These are phyloP conservation scores for Trissoscelio sp. DNA, from an alignment of 2,888 invertebrate species.

Conservation along the genomic window DNA sequence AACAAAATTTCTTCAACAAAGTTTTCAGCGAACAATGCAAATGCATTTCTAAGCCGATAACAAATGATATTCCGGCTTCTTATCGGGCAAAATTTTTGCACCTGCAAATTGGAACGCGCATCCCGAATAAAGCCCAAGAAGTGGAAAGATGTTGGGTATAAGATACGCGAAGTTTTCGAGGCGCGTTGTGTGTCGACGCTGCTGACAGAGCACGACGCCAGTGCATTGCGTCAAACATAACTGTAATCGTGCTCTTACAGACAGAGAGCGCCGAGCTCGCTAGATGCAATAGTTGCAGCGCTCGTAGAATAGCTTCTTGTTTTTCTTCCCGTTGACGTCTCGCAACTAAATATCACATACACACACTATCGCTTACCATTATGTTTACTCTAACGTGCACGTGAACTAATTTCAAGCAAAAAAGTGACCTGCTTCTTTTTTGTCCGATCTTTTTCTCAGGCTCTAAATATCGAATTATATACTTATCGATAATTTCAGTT, in stretches of 20 bases:
- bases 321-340: slow-evolving; percentile 52
- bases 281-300: slow-evolving; percentile 52
- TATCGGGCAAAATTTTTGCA: slow-evolving; percentile 43
- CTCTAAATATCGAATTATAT: neutral
- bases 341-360: slow-evolving; percentile 41
- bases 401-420: slow-evolving; percentile 36
- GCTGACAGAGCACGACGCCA: slow-evolving; percentile 61
- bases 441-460: neutral
- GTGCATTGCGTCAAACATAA: slow-evolving; percentile 65
- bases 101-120: slow-evolving; percentile 54
- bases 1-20: no score
- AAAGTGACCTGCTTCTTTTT: slow-evolving; percentile 34
- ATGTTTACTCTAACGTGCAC: slow-evolving; percentile 8
- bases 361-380: slow-evolving; percentile 5
- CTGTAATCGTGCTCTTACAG: slow-evolving; percentile 62
- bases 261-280: slow-evolving; percentile 50
- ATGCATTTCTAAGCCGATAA: neutral
- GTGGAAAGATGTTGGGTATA: slow-evolving; percentile 48
- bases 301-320: slow-evolving; percentile 56
- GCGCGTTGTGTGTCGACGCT: slow-evolving; percentile 55
- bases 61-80: slow-evolving; percentile 35
- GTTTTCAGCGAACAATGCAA: no score
- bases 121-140: slow-evolving; percentile 46
- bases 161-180: slow-evolving; percentile 48
- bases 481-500: neutral